These are phyloP conservation scores for Trididemnum miniatum DNA, from an alignment of 23 tunicate genomes.

Conservation along the genomic window DNA sequence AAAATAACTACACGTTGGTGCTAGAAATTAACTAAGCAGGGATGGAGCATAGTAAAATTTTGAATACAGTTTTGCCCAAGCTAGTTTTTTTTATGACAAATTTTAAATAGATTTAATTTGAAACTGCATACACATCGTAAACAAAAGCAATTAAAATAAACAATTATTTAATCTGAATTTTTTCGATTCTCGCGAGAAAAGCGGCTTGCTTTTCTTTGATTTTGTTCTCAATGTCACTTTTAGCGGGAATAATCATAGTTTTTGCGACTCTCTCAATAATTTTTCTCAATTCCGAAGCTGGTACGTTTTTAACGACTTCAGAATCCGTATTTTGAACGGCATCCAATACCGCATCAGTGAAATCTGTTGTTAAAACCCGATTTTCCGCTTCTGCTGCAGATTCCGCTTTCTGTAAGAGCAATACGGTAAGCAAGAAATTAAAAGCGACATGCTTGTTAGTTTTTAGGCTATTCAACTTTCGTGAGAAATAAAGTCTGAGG, in stretches of 20 bases:
- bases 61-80: too few species aligned
- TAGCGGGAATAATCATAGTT: constrained; percentile 70
- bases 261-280: constrained; percentile 61
- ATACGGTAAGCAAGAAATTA: constrained; percentile 2
- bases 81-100: too few species aligned
- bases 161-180: constrained; percentile 72
- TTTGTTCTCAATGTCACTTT: constrained; percentile 55
- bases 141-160: too few species aligned
- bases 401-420: constrained; percentile 2
- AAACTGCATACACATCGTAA: too few species aligned
- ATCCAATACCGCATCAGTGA: constrained; percentile 66
- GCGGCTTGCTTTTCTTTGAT: constrained; percentile 67
- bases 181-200: constrained; percentile 57
- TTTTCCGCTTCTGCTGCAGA: constrained; percentile 2
- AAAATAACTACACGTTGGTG: too few species aligned
- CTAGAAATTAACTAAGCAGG: too few species aligned
- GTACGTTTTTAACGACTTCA: constrained; percentile 45
- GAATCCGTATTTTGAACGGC: constrained; percentile 47
- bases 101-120: too few species aligned
- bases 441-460: too few species aligned
- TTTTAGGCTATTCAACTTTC: too few species aligned
- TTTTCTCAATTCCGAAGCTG: constrained; percentile 55
- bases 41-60: too few species aligned
- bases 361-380: constrained; percentile 11
- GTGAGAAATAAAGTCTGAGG: too few species aligned